Base-by-base conservation (phyloP, 1,140 invertebrate genomes). In the Cotesia glomerata region DNA sequence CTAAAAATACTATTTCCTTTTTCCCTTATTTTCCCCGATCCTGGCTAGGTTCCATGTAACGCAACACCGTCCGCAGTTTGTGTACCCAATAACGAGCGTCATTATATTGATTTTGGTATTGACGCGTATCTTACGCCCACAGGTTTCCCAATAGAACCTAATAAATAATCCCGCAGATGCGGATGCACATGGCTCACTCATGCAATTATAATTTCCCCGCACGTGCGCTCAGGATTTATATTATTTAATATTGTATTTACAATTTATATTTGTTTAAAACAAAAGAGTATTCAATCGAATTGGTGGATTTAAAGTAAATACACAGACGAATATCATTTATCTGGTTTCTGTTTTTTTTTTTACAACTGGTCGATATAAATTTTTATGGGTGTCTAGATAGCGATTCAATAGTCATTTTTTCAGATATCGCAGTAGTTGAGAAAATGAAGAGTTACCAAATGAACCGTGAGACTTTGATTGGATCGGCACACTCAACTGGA, bases 161-260 rank as follows among this genome's bases (percentile, higher is more conserved):
- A 70, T 70, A 70, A 70, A 70, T 62, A n/a, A 51, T 36, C 13
- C 2, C 13, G 16, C 32, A 14, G 65, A 67, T 67, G 65, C 26
- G 49, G 35, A 65, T 58, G 14, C 45, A 58, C 62, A 45, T 34
- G 51, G 39, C 58, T 45, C 49, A 36, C 59, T 56, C 58, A 62
- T 36, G 16, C n/a, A 35, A 64, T 64, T 45, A 64, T 64, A 64
- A 45, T 64, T 64, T 64, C 39, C 18, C 39, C 16, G 62, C 62
- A 16, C 62, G 26, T 18, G n/a, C 39, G 14, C 16, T 45, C 36
- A 4, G 32, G 8, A 35, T 62, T 5, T 5, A 39, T 39, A 39
- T 8, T 39, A 9, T 39, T 39, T 39, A 5, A 39, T 39, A 39
- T 39, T 39, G 9, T 39, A 8, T 39, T 39, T 39, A 9, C 1